phyloP scores from a whole-genome alignment of 2,113 vertebrate species.

The Larimichthys polyactis region DNA sequence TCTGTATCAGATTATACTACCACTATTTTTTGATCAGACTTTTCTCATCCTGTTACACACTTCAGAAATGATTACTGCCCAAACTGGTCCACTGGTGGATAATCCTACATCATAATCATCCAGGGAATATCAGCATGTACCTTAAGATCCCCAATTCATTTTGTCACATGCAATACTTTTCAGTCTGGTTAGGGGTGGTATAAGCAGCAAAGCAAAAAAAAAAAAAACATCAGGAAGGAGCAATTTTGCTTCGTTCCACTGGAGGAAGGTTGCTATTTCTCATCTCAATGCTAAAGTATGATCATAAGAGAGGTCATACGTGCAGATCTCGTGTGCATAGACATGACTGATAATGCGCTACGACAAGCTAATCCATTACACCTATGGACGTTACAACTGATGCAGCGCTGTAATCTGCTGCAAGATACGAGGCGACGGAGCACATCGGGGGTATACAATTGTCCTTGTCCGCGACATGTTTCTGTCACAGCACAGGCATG shows the following conservation, averaged over 20 bases:
- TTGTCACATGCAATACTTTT: background rate
- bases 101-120: constrained; percentile 45
- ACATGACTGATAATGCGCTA: constrained; percentile 48
- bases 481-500: constrained; percentile 35
- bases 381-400: constrained; percentile 9
- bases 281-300: constrained; percentile 50
- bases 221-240: background rate
- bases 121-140: constrained; percentile 29
- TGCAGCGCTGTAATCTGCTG: constrained; percentile 42
- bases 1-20: constrained; percentile 5
- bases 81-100: constrained; percentile 19
- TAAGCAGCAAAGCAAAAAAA: background rate
- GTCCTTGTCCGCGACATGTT: constrained; percentile 51
- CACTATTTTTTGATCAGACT: constrained; percentile 37
- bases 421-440: constrained; percentile 20
- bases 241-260: constrained; percentile 12
- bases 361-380: constrained; percentile 68
- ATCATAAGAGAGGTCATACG: constrained; percentile 46
- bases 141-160: constrained; percentile 23
- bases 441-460: constrained; percentile 26
- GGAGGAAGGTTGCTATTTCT: constrained; percentile 30
- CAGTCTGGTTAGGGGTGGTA: background rate
- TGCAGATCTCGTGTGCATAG: constrained; percentile 33
- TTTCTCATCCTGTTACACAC: constrained; percentile 36
- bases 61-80: constrained; percentile 22